Evolutionary conservation across 2,113 vertebrate species (phyloP).

Genomic region (Hypanus sabinus): DNA sequence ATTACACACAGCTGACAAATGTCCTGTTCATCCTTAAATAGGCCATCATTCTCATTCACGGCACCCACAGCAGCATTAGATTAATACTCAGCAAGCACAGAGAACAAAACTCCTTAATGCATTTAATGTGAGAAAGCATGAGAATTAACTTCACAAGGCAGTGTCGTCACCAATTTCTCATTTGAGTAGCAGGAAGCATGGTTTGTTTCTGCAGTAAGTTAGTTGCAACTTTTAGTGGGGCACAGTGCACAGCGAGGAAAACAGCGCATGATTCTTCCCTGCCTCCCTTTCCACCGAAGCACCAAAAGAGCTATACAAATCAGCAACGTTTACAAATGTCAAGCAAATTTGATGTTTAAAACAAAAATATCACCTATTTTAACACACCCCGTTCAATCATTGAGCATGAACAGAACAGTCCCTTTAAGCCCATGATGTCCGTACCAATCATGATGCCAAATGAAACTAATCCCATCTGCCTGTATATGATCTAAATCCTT

Average conservation of each 20-base stretch:
- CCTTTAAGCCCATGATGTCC: too few species aligned
- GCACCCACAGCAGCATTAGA: neutral
- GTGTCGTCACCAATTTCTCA: neutral
- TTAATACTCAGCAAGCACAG: neutral
- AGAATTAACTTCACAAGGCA: neutral
- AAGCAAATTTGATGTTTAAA: neutral
- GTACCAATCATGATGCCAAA: too few species aligned
- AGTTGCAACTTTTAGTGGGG: neutral
- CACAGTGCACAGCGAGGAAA: too few species aligned
- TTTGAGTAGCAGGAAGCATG: neutral
- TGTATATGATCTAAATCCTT: too few species aligned
- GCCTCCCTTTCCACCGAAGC: neutral
- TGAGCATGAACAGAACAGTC: too few species aligned
- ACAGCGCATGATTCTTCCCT: neutral
- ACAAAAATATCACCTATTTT: conserved; percentile 69
- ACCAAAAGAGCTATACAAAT: neutral
- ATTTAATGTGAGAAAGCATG: neutral
- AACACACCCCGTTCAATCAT: too few species aligned
- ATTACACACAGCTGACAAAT: neutral
- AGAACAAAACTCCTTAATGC: neutral
- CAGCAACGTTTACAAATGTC: neutral
- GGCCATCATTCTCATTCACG: neutral
- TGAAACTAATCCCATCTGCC: too few species aligned
- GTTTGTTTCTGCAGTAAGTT: neutral
- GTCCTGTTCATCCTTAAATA: neutral